Evolutionary conservation across 2,797 vertebrate species (phyloP).

Genomic region (Alauda arvensis): DNA sequence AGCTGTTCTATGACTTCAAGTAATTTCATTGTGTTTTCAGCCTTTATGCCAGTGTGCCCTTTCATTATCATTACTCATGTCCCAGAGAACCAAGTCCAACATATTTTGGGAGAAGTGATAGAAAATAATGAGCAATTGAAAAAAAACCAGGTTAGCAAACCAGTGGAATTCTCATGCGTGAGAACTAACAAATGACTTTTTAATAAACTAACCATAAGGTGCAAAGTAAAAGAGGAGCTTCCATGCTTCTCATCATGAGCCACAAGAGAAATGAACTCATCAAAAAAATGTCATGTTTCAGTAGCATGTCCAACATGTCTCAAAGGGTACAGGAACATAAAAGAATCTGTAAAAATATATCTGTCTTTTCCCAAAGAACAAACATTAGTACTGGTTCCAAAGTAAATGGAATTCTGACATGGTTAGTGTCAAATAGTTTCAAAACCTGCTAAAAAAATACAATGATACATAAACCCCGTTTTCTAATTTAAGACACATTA

Average conservation of each 20-base stretch:
- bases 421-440: not conserved
- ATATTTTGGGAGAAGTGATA: not conserved
- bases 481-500: not conserved
- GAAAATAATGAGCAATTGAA: not conserved
- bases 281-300: not conserved
- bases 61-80: not conserved
- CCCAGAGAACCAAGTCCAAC: not conserved
- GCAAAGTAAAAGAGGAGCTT: not conserved
- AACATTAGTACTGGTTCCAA: not conserved
- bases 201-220: not conserved
- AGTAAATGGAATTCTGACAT: not conserved
- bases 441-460: not conserved
- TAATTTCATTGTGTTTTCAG: not conserved
- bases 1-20: not conserved
- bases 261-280: not conserved
- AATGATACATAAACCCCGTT: not conserved
- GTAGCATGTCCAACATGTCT: not conserved
- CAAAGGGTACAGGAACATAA: not conserved
- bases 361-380: not conserved
- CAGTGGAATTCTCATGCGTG: not conserved
- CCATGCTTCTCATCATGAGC: not conserved
- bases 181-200: not conserved
- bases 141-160: not conserved
- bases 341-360: not conserved
- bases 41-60: not conserved